Percentiles rank a stretch among this genome's conserved stretches.
Conservation (phyloP, 2,113 vertebrate species). For the Psettodes erumei region DNA sequence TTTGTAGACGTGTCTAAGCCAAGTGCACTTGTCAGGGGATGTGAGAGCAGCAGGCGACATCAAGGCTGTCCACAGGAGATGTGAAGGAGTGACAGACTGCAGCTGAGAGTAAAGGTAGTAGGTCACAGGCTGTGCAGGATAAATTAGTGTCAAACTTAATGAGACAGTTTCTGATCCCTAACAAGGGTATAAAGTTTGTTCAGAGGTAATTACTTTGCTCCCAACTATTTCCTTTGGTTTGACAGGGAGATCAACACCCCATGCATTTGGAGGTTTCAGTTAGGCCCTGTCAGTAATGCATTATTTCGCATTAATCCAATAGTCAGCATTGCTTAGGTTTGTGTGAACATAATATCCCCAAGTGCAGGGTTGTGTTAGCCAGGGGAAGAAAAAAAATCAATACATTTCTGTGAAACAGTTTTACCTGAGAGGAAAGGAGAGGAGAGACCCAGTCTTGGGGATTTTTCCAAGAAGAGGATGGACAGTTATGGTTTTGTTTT, state of each 20-base stretch:
- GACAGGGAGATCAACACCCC: not conserved
- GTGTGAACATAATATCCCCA: not conserved
- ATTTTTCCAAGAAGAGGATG: slow-evolving; percentile 8
- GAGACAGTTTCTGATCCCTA: slow-evolving; percentile 6
- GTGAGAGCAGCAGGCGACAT: slow-evolving; percentile 17
- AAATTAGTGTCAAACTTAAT: slow-evolving; percentile 13
- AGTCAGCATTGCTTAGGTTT: not conserved
- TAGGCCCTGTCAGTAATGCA: not conserved
- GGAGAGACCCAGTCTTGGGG: not conserved
- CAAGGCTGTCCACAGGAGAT: slow-evolving; percentile 5
- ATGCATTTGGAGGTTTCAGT: not conserved
- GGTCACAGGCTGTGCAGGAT: not conserved
- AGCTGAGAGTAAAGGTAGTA: slow-evolving; percentile 22
- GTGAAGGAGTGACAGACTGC: slow-evolving; percentile 9
- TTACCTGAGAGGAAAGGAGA: not conserved
- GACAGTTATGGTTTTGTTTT: not conserved
- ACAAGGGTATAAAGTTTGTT: slow-evolving; percentile 1
- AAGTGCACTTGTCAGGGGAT: slow-evolving; percentile 4
- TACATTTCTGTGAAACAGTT: not conserved
- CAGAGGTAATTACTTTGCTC: not conserved
- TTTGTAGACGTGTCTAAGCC: not conserved
- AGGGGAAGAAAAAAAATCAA: not conserved
- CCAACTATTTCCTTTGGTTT: slow-evolving; percentile 4
- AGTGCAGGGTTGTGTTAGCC: not conserved
- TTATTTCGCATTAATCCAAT: not conserved